Conservation (phyloP, 2,888 invertebrate species). For the Caenorhabditis panamensis region DNA sequence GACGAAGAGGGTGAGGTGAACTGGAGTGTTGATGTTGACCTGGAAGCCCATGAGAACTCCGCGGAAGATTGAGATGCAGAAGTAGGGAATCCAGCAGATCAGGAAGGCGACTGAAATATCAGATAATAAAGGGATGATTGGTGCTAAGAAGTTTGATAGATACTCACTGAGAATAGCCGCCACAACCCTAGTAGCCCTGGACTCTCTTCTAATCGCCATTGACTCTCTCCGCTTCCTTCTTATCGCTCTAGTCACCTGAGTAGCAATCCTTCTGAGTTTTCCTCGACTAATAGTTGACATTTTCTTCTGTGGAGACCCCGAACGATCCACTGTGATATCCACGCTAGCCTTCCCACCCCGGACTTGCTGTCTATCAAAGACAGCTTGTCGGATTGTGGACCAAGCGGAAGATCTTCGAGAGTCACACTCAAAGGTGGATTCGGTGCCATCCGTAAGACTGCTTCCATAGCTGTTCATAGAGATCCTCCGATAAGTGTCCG, state of each 20-base stretch:
- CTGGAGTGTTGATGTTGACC: slow-evolving; percentile 42
- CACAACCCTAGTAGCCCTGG: slow-evolving; percentile 73
- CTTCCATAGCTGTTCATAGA: slow-evolving; percentile 75
- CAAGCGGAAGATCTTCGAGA: slow-evolving; percentile 73
- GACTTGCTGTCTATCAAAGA: slow-evolving; percentile 64
- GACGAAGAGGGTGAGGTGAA: slow-evolving; percentile 63
- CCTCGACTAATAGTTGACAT: slow-evolving; percentile 71
- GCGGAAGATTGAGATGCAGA: slow-evolving; percentile 69
- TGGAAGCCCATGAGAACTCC: slow-evolving; percentile 69
- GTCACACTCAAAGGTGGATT: slow-evolving; percentile 71
- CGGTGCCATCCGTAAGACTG: slow-evolving; percentile 72
- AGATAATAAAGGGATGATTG: too few species aligned
- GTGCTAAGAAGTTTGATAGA: too few species aligned
- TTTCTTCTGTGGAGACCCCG: slow-evolving; percentile 63
- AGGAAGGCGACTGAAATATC: slow-evolving; percentile 70
- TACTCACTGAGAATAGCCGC: slow-evolving; percentile 74
- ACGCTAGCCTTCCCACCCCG: slow-evolving; percentile 61
- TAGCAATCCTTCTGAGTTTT: slow-evolving; percentile 72
- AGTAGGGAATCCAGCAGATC: slow-evolving; percentile 77
- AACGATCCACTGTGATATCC: slow-evolving; percentile 63
- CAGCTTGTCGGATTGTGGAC: slow-evolving; percentile 73
- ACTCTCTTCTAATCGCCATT: slow-evolving; percentile 73
- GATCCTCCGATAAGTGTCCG: slow-evolving; percentile 67
- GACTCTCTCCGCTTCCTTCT: slow-evolving; percentile 73
- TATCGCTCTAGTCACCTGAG: slow-evolving; percentile 75